Conservation (phyloP, 2,888 invertebrate genomes). For the Orchesellides sinensis region DNA sequence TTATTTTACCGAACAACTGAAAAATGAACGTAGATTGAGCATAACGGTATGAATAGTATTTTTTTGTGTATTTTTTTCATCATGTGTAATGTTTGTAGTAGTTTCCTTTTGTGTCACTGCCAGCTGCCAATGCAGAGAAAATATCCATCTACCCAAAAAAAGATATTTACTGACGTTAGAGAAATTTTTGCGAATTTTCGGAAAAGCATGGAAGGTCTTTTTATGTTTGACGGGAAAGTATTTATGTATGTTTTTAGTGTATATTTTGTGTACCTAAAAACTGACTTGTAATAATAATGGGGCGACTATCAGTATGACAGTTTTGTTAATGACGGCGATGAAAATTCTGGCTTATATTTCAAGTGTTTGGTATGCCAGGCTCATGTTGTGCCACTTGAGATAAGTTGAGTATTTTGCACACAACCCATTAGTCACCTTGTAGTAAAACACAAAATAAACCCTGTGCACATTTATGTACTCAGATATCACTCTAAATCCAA, state of each 20-base stretch:
- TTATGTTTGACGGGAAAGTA: not conserved
- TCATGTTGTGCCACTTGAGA: slow-evolving; percentile 50
- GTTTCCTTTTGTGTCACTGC: too few relatives aligned
- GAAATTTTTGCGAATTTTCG: not conserved
- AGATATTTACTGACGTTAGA: not conserved
- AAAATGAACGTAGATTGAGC: slow-evolving; percentile 29
- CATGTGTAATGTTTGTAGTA: too few relatives aligned
- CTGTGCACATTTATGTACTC: too few relatives aligned
- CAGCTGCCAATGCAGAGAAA: too few relatives aligned
- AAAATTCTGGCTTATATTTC: slow-evolving; percentile 50
- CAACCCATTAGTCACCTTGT: slow-evolving; percentile 44
- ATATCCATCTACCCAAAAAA: slow-evolving; percentile 11
- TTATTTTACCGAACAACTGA: slow-evolving; percentile 32
- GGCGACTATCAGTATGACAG: slow-evolving; percentile 56
- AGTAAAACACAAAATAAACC: slow-evolving; percentile 7
- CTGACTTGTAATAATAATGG: slow-evolving; percentile 27
- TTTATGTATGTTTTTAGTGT: too few relatives aligned
- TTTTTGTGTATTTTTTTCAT: too few relatives aligned
- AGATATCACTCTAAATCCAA: too few relatives aligned
- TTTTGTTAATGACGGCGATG: slow-evolving; percentile 61
- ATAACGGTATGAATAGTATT: too few relatives aligned
- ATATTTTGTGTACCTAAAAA: slow-evolving; percentile 2
- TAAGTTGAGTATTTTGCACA: slow-evolving; percentile 55
- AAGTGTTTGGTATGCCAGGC: slow-evolving; percentile 55
- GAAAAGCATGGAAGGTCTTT: not conserved